These are phyloP conservation scores for Apotomis capreana DNA, from an alignment of 2,888 invertebrate species.

Conservation along the genomic window DNA sequence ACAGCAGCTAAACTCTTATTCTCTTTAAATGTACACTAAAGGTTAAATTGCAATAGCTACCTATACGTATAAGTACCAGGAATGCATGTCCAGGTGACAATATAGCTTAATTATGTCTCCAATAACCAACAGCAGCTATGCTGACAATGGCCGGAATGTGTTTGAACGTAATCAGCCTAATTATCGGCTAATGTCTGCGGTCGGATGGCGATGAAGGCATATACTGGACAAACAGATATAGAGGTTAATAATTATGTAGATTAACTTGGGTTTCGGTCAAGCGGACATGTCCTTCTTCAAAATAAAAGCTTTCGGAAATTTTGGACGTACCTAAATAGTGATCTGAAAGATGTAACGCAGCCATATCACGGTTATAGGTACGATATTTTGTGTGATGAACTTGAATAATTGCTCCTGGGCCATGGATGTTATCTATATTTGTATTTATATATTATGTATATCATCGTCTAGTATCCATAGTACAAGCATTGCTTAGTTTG, in stretches of 20 bases:
- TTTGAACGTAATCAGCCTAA: conserved; percentile 14
- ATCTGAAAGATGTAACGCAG: too few species aligned
- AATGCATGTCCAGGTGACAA: conserved; percentile 8
- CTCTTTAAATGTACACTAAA: not conserved
- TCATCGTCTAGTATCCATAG: too few species aligned
- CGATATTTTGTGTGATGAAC: too few species aligned
- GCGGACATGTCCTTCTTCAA: not conserved
- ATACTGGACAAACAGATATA: not conserved
- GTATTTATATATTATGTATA: too few species aligned
- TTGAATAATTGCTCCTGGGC: too few species aligned
- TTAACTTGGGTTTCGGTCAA: not conserved
- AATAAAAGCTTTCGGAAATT: too few species aligned
- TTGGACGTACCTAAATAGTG: too few species aligned
- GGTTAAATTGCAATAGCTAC: not conserved
- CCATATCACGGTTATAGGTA: too few species aligned
- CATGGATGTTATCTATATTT: too few species aligned
- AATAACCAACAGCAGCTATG: conserved; percentile 20
- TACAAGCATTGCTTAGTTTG: too few species aligned
- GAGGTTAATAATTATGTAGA: not conserved
- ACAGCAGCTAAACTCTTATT: too few species aligned
- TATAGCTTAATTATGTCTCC: conserved; percentile 29
- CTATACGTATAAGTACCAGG: not conserved
- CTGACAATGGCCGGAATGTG: conserved; percentile 22
- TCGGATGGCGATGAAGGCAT: conserved; percentile 1
- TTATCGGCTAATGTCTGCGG: conserved; percentile 23